A percentile compares a stretch with the other conserved stretches of the same genome.
phyloP scores from a whole-genome alignment of 2,888 invertebrate genomes.

The Drosophila atroscutellata region DNA sequence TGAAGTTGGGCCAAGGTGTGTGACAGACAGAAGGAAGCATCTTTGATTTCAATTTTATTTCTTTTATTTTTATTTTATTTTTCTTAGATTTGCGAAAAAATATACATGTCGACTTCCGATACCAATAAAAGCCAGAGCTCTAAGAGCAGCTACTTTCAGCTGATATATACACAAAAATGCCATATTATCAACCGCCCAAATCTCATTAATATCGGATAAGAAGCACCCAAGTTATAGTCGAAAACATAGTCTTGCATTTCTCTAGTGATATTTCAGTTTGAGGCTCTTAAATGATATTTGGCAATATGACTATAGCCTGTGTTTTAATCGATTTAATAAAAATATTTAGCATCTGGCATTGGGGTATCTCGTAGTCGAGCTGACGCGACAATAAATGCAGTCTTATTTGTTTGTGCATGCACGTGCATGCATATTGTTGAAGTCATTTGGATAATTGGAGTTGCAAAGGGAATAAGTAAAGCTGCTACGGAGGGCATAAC shows the following conservation, averaged over 20 bases:
- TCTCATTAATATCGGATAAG: neutral
- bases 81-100: neutral
- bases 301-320: neutral
- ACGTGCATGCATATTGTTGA: constrained; percentile 40
- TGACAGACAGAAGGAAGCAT: neutral
- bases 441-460: constrained; percentile 58
- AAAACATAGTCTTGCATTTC: neutral
- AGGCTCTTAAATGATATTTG: neutral
- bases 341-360: neutral
- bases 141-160: neutral
- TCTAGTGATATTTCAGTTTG: neutral
- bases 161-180: neutral
- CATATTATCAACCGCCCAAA: neutral
- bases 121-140: neutral
- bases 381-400: neutral
- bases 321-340: neutral
- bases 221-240: neutral
- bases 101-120: neutral
- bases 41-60: neutral
- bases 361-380: neutral
- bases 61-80: constrained; percentile 31
- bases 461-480: constrained; percentile 56
- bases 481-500: constrained; percentile 8
- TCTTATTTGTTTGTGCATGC: constrained; percentile 3
- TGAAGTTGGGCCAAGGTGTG: neutral